A percentile compares a stretch with the other conserved stretches of the same genome.
Conservation (phyloP, 2,888 invertebrate genomes). For the Protonemura montana region DNA sequence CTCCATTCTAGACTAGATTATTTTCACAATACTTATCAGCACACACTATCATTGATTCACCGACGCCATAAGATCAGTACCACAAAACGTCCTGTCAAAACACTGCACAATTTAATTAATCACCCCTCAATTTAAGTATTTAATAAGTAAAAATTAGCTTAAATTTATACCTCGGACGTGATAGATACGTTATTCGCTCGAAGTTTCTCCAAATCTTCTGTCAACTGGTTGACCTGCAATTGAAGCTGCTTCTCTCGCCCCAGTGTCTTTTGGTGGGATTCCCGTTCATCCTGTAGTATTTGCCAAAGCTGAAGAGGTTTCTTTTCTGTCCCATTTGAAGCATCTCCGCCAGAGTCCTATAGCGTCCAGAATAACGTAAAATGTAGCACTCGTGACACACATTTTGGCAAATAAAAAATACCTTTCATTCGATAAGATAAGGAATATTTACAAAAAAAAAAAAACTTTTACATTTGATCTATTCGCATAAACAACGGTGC, state of each 20-base stretch:
- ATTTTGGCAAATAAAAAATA: neutral
- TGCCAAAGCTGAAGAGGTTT: constrained; percentile 27
- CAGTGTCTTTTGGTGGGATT: neutral
- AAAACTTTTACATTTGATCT: neutral
- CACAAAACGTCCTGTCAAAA: no score
- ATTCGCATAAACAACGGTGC: no score
- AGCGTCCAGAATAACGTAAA: neutral
- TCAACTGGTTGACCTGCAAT: constrained; percentile 8
- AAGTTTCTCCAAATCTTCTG: neutral
- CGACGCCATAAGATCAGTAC: no score
- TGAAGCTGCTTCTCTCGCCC: constrained; percentile 21
- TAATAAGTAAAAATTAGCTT: no score
- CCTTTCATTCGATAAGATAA: neutral
- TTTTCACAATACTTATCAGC: no score
- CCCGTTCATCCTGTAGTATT: constrained; percentile 15
- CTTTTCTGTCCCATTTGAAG: neutral
- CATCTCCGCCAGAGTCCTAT: neutral
- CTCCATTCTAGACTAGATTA: no score
- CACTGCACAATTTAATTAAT: no score
- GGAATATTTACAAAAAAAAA: neutral
- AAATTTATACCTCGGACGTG: neutral
- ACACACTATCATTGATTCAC: no score
- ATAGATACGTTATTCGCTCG: neutral
- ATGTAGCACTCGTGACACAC: neutral
- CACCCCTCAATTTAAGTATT: no score